Percentiles rank a stretch among this genome's conserved stretches.
Conservation (phyloP, 2,113 vertebrate species). For the Tachysurus vachellii region DNA sequence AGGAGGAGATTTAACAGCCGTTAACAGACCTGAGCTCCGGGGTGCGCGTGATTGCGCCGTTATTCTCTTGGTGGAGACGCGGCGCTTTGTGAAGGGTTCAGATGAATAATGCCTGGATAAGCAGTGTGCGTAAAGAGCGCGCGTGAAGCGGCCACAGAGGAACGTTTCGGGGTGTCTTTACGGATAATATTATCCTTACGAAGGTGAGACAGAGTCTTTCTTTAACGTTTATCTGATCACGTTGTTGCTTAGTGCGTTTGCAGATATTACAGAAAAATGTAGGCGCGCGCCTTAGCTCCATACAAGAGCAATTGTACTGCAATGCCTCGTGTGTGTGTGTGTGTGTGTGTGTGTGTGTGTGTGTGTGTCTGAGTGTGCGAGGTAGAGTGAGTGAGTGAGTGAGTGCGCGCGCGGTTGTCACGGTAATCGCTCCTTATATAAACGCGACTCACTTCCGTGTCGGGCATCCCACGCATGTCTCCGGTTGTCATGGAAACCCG, state of each 20-base stretch:
- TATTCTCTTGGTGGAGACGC: neutral
- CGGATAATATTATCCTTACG: neutral
- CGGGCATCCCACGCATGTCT: slow-evolving; percentile 54
- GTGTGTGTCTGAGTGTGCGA: neutral
- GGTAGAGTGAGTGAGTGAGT: neutral
- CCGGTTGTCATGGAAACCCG: slow-evolving; percentile 55
- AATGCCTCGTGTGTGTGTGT: slow-evolving; percentile 3
- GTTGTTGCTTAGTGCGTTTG: neutral
- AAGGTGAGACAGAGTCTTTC: neutral
- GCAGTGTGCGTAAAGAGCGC: neutral
- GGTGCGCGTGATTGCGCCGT: neutral
- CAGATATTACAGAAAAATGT: neutral
- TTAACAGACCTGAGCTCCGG: neutral
- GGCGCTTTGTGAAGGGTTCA: neutral
- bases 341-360: slow-evolving; percentile 5
- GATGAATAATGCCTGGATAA: neutral
- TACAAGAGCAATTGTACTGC: slow-evolving; percentile 4
- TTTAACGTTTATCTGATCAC: neutral
- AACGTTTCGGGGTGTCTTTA: neutral
- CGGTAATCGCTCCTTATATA: slow-evolving; percentile 50
- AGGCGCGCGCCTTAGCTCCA: neutral
- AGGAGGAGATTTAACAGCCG: neutral
- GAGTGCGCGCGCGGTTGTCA: slow-evolving; percentile 29
- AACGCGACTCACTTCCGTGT: slow-evolving; percentile 45
- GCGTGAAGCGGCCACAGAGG: neutral